These are phyloP conservation scores for Hirudo medicinalis DNA, from an alignment of 1,140 invertebrate genomes.

Conservation along the genomic window DNA sequence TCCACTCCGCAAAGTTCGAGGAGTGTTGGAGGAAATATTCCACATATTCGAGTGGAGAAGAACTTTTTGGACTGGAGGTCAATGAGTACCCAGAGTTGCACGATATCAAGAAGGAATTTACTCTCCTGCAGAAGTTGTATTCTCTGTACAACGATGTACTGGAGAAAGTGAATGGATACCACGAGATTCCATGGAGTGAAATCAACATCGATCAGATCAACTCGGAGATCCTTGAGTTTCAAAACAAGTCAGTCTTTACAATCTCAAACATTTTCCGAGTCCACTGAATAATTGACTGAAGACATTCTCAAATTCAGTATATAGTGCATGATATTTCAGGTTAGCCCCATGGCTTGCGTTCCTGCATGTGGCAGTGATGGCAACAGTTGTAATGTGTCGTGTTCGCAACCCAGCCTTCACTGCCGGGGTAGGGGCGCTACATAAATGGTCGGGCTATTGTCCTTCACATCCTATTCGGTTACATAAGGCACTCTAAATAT, in stretches of 20 bases:
- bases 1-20: conserved; percentile 84
- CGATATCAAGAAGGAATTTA: conserved; percentile 79
- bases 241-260: conserved; percentile 54
- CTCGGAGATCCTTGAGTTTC: conserved; percentile 89
- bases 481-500: too few relatives aligned
- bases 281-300: background rate
- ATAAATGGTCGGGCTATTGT: too few relatives aligned
- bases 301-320: background rate
- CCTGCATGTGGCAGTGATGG: too few relatives aligned
- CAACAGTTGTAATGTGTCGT: too few relatives aligned
- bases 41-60: conserved; percentile 83
- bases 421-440: too few relatives aligned
- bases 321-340: too few relatives aligned
- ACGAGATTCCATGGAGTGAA: conserved; percentile 88
- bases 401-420: too few relatives aligned
- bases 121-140: conserved; percentile 85
- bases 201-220: conserved; percentile 95
- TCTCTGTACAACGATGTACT: conserved; percentile 92
- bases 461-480: too few relatives aligned
- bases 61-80: conserved; percentile 70
- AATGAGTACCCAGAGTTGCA: conserved; percentile 84
- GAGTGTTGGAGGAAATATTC: conserved; percentile 85
- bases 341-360: too few relatives aligned
- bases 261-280: background rate
- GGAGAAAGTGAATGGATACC: conserved; percentile 84